Conservation (phyloP, 2,113 vertebrate genomes). For the Ammodramus savannarum region DNA sequence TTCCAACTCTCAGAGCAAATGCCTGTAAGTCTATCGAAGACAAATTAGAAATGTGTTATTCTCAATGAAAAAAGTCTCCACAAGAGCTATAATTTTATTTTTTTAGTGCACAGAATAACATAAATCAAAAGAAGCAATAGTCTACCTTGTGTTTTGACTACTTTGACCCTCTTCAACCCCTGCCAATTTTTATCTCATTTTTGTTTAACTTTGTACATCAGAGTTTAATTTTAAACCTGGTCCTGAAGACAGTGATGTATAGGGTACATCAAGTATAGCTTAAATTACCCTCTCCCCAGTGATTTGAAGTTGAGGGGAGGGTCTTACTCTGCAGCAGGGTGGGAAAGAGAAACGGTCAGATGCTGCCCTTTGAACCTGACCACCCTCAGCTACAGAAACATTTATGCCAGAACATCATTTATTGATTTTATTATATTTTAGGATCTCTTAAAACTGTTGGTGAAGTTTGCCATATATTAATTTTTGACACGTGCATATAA, state of each 20-base stretch:
- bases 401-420: constrained; percentile 53
- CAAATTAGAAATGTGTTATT: constrained; percentile 69
- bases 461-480: constrained; percentile 52
- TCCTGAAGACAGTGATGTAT: constrained; percentile 96
- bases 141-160: constrained; percentile 82
- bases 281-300: constrained; percentile 94
- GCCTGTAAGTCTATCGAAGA: constrained; percentile 69
- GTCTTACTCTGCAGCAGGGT: constrained; percentile 79
- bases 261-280: constrained; percentile 91
- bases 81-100: constrained; percentile 72
- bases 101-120: constrained; percentile 74
- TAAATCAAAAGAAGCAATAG: constrained; percentile 81
- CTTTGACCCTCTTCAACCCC: constrained; percentile 87
- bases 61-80: constrained; percentile 65
- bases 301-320: constrained; percentile 77
- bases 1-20: constrained; percentile 10
- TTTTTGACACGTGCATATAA: constrained; percentile 52
- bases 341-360: constrained; percentile 85
- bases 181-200: constrained; percentile 97
- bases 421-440: constrained; percentile 72
- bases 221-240: constrained; percentile 97
- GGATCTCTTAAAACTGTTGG: constrained; percentile 47
- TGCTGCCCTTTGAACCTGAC: constrained; percentile 83
- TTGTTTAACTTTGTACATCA: constrained; percentile 98
- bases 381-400: constrained; percentile 59